Evolutionary conservation across 2,113 vertebrate genomes (phyloP), one percentile per base, ranked within the genome.

Genomic region (Etheostoma spectabile): DNA sequence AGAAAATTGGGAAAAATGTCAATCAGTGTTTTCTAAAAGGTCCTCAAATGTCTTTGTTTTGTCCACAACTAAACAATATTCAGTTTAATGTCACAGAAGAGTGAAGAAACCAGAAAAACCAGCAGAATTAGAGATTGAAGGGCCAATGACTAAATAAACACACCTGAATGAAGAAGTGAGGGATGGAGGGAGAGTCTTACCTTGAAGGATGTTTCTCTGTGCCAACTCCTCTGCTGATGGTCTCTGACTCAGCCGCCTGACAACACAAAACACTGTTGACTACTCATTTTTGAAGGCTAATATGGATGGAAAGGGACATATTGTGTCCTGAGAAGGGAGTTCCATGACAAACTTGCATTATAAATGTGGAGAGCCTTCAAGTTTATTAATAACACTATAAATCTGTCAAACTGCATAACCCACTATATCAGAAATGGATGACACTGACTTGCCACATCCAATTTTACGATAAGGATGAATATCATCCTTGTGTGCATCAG

Each of bases 161-260:
- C 24, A 74, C 8, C 14, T 42, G 71, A 68, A 18, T 5, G 49
- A 18, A 38, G 27, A 7, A 3, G 1, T 21, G 69, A 68, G 5
- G 4, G 62, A 48, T 18, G 27, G 49, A 30, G 49, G 14, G 27
- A 48, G n/a, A 19, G 61, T 18, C 75, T 97, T 72, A 99, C 98
- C 96, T 46, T 94, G 97, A 55, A 99, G 96, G 51, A 99, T 99
- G 92, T 99, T 99, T 87, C 98, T 96, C 84, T 99, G 97, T 88
- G 98, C 97, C 88, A 99, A 92, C 83, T 99, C 98, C 51, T 98
- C 96, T 0, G 95, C 95, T 4, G 96, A 94, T 0, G 98, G 98
- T 81, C 98, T 98, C 94, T 99, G 98, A 92, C 98, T 99, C 88
- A 99, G 83, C 70, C 98, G 94, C 94, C 98, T 99, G 82, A 6